These are phyloP conservation scores for Cephus rjabovi DNA, from an alignment of 2,888 invertebrate genomes.

Conservation along the genomic window DNA sequence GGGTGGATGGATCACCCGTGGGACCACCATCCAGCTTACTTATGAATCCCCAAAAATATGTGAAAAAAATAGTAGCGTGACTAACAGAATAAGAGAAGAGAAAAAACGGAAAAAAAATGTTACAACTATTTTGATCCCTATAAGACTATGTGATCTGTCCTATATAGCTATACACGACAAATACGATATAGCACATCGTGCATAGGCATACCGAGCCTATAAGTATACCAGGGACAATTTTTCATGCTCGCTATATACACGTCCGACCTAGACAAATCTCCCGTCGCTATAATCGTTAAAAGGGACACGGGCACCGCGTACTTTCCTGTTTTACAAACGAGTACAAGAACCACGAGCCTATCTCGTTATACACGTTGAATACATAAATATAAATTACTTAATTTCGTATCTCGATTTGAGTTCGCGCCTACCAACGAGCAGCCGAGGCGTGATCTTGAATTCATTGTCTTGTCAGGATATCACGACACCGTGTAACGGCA, in stretches of 20 bases:
- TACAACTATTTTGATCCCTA: conserved; percentile 36
- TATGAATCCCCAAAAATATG: conserved; percentile 23
- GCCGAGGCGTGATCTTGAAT: conserved; percentile 55
- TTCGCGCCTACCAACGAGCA: conserved; percentile 42
- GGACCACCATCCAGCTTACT: conserved; percentile 43
- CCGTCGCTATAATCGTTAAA: not conserved
- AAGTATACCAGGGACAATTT: not conserved
- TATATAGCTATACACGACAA: not conserved
- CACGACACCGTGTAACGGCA: conserved; percentile 30
- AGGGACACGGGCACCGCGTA: not conserved
- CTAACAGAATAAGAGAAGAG: not conserved
- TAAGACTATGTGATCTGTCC: not conserved
- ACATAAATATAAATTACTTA: conserved; percentile 58
- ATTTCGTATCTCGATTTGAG: conserved; percentile 49
- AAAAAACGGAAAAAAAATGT: conserved; percentile 10
- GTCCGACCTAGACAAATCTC: not conserved
- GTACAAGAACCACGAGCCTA: conserved; percentile 27
- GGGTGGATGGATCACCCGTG: conserved; percentile 45
- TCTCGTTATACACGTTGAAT: conserved; percentile 49
- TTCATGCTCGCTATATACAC: not conserved
- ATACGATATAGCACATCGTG: not conserved
- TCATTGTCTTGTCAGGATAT: conserved; percentile 49
- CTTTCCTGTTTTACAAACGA: conserved; percentile 9
- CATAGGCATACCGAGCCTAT: not conserved
- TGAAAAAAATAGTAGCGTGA: conserved; percentile 10